Conservation (phyloP, 1,140 invertebrate species). For the Zeugodacus cucurbitae region DNA sequence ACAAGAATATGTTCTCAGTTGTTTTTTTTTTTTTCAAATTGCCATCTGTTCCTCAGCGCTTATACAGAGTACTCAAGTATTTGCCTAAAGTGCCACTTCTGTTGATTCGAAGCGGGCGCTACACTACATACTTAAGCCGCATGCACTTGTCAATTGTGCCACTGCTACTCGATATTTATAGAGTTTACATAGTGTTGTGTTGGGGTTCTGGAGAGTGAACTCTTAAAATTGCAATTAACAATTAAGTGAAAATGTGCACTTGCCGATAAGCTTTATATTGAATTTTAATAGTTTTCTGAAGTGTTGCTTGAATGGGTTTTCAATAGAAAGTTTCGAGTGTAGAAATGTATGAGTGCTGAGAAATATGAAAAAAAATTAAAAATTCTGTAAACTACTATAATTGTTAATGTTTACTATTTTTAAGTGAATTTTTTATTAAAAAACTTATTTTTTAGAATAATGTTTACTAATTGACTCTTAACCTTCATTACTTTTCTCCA, state of each 20-base stretch:
- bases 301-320: neutral
- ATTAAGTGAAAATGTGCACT: conserved; percentile 40
- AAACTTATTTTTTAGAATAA: no score
- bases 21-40: no score
- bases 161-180: neutral
- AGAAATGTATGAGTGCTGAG: no score
- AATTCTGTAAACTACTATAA: no score
- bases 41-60: no score
- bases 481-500: no score
- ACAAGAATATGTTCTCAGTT: no score
- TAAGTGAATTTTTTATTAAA: no score
- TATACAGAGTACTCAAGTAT: neutral
- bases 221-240: conserved; percentile 15
- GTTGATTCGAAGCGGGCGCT: neutral
- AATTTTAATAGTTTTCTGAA: neutral
- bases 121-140: neutral
- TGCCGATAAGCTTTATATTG: neutral
- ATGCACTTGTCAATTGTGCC: neutral
- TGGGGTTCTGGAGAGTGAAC: neutral
- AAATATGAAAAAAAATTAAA: no score
- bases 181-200: neutral
- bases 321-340: neutral
- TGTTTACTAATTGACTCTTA: no score
- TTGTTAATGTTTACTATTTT: no score
- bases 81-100: neutral